Base-by-base conservation (phyloP, 2,888 invertebrate species). In the Ornithoptera priamus region DNA sequence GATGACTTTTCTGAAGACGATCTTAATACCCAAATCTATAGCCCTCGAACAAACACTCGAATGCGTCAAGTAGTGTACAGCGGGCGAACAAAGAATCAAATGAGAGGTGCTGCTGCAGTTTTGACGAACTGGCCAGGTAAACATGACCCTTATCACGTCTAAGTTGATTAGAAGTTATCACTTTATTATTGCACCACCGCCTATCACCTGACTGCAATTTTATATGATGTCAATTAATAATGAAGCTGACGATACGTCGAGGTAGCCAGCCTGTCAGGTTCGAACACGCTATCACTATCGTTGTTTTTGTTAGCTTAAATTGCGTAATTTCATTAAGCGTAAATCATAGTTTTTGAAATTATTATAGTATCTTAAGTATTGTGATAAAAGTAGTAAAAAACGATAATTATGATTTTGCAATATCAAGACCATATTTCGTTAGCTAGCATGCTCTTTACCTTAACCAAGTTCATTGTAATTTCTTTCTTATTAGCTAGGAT, bases 61-160 rank as follows among this genome's bases (percentile, higher is more conserved):
- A 71, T 75, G 18, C 81, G 81, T 50, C 76, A 79, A 20, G 76
- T 80, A 68, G 77, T 68, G 20, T 78, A 75, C 20, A 81, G 78
- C 56, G 82, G 84, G 15, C 82, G 87, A 24, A 81, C 84, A 20
- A 83, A 77, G 59, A 75, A 77, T 65, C 84, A 83, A 62, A 76
- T 85, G 3, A 87, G 84, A 74, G 92, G 92, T 20, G 91, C 90
- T 10, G 85, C 86, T 24, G 80, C 84, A 57, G 84, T 92, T 64
- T 79, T 92, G 36, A 80, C 76, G 42, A 82, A 79, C 67, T 92
- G 92, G 91, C 90, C 92, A 82, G 90, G 92, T 92, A 78, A 62
- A 39, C 22, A 62, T 24, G 53, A 46, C 8, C 18, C 2, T 50
- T 50, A 22, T 22, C 22, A 22, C 22, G 50, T 2, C 4, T 18